Conservation (phyloP, 2,113 vertebrate species). For the Neotragus moschatus region DNA sequence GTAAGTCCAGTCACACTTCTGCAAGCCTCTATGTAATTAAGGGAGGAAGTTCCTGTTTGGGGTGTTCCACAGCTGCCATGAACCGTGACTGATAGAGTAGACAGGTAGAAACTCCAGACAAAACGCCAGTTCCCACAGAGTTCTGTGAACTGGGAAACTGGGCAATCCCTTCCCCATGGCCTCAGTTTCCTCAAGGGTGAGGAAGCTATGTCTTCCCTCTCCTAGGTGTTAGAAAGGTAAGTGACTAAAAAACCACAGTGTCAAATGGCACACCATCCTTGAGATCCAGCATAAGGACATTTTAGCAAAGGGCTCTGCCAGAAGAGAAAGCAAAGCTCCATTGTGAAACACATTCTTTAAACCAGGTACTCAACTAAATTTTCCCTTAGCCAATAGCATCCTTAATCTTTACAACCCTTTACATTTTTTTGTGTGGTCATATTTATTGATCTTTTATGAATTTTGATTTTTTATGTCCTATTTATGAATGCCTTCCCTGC, state of each 20-base stretch:
- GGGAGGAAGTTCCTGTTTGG: conserved; percentile 59
- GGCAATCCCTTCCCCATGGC: not conserved
- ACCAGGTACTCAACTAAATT: not conserved
- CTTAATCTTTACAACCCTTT: not conserved
- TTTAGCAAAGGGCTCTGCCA: not conserved
- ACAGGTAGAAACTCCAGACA: conserved; percentile 32
- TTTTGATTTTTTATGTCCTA: not conserved
- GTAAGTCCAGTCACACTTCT: conserved; percentile 38
- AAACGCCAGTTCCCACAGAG: not conserved
- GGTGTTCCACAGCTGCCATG: not conserved
- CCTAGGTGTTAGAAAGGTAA: conserved; percentile 12
- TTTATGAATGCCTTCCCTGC: not conserved
- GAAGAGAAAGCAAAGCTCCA: not conserved
- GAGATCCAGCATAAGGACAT: not conserved
- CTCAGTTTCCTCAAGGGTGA: conserved; percentile 5
- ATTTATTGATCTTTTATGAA: not conserved
- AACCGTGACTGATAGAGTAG: conserved; percentile 50
- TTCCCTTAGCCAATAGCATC: not conserved
- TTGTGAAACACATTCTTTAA: not conserved
- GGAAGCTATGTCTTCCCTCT: not conserved
- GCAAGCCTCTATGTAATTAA: conserved; percentile 26
- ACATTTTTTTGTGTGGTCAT: not conserved
- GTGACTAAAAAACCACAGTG: not conserved
- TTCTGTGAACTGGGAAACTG: conserved; percentile 7
- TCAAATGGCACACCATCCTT: not conserved